Evolutionary conservation across 2,113 vertebrate genomes (phyloP), one percentile per base, ranked within the genome.

Genomic region (Zosterops hypoxanthus): DNA sequence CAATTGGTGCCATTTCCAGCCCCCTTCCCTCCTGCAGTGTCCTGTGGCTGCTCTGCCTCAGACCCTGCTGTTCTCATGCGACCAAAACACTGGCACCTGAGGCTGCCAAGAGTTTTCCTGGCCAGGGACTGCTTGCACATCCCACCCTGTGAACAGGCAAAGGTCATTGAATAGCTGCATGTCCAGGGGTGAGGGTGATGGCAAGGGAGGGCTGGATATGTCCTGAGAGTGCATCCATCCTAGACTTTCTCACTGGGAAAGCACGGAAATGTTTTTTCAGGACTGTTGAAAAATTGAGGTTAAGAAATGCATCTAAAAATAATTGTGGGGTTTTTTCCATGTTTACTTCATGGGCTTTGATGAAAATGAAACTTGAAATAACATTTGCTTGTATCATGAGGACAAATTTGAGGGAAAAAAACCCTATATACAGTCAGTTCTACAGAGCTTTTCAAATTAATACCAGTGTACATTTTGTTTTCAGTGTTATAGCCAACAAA

Each of bases 391-490:
- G 90, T 79, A 95, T 79, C 31, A 8, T 90, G 90, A 98, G 97
- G 96, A 97, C 96, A 97, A 85, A 90, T 93, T 77, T 86, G 64
- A 95, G 76, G 60, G 14, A 22, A 57, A 80, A 80, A 76, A 47
- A 8, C 4, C 12, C 39, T 81, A 53, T 59, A 90, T 69, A 46
- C 65, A 47, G 41, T 94, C 57, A 66, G 39, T 90, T 95, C 94
- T 91, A 88, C 60, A 49, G 86, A 94, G 59, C 47, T 95, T 97
- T 97, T 92, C 57, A 87, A 95, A 95, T 78, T 83, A 86, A 56
- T 95, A 89, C 61, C 82, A 94, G 85, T 94, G 83, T 97, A 91
- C 6, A 3, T 94, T 96, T 97, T 93, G 76, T 95, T 96, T 97
- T 91, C 86, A 86, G 46, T 88, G 71, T 97, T 93, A 87, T 20